phyloP scores from a whole-genome alignment of 1,140 invertebrate species.

The Chironomus striatipennis region DNA sequence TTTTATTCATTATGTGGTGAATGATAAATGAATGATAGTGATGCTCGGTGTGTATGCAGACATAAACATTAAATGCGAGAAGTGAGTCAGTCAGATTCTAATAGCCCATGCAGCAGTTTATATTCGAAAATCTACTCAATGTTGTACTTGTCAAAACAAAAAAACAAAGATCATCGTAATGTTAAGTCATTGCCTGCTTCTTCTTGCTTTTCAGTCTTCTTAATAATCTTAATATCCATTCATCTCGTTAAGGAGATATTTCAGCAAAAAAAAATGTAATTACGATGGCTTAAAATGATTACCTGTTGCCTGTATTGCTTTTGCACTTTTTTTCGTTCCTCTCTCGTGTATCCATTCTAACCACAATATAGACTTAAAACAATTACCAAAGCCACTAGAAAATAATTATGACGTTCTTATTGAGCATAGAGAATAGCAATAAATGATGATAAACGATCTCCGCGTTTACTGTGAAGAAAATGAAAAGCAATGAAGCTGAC shows the following conservation, averaged over 20 bases:
- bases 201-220: too few species aligned
- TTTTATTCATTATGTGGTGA: not conserved
- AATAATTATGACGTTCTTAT: conserved; percentile 21
- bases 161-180: not conserved
- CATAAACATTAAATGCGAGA: not conserved
- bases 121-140: too few species aligned
- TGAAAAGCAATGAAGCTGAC: not conserved
- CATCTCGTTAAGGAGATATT: conserved; percentile 1
- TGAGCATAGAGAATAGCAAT: not conserved
- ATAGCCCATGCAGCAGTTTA: too few species aligned
- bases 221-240: not conserved
- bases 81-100: too few species aligned
- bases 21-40: not conserved
- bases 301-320: not conserved
- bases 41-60: not conserved
- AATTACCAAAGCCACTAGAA: conserved; percentile 18
- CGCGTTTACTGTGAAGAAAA: too few species aligned
- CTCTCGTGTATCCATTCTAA: not conserved
- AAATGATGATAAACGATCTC: conserved; percentile 22
- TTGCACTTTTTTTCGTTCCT: not conserved
- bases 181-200: not conserved
- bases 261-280: not conserved
- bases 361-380: conserved; percentile 15
- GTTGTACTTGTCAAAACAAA: not conserved
- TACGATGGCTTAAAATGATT: not conserved